Conservation (phyloP, 2,113 vertebrate genomes). For the Myotis yumanensis region DNA sequence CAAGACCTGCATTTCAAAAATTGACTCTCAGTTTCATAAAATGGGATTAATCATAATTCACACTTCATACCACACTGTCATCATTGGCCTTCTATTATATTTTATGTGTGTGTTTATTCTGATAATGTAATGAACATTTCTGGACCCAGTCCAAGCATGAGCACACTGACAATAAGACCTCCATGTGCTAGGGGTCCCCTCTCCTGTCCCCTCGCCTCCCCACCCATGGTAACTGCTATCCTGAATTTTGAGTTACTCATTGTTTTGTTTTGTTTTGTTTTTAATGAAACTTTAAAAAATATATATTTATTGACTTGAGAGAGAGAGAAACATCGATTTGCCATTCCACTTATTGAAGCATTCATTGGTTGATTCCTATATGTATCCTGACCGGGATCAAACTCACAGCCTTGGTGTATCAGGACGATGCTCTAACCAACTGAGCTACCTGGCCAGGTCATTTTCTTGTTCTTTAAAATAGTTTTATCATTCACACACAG, state of each 20-base stretch:
- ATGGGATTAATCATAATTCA: background rate
- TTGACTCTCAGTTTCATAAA: background rate
- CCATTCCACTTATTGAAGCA: background rate
- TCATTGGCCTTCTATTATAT: background rate
- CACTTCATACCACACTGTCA: rapidly evolving
- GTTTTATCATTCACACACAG: background rate
- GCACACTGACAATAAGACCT: rapidly evolving
- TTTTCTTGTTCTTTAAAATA: background rate
- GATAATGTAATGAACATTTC: no score
- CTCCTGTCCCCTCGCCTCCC: background rate
- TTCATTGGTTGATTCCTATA: background rate
- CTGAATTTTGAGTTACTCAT: background rate
- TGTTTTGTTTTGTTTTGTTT: background rate
- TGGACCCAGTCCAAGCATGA: background rate
- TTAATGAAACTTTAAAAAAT: background rate
- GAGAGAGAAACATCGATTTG: background rate
- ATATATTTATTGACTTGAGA: background rate
- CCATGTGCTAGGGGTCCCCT: rapidly evolving
- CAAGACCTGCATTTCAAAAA: no score
- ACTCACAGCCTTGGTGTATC: background rate
- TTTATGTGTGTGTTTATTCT: background rate
- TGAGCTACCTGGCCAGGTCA: background rate
- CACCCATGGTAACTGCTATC: background rate
- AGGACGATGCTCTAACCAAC: background rate
- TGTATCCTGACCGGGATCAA: background rate